Percentiles rank a stretch among this genome's conserved stretches.
Evolutionary conservation across 2,888 invertebrate genomes (phyloP).

Genomic region (Punctoribates punctum): DNA sequence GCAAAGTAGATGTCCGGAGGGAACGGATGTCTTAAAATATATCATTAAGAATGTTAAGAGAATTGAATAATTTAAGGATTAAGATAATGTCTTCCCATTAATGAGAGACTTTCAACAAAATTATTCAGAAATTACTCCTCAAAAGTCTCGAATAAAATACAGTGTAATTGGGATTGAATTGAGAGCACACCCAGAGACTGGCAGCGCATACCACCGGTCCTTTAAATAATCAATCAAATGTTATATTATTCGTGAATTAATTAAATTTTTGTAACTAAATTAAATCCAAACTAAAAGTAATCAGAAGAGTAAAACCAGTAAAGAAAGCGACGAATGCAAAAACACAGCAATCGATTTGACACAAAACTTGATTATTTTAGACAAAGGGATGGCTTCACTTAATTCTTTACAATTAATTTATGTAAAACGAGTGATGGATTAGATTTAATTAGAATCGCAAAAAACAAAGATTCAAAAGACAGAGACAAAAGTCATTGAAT

Average conservation of each 20-base stretch:
- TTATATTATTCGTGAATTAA: no score
- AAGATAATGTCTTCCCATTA: constrained; percentile 1
- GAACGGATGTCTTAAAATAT: constrained; percentile 21
- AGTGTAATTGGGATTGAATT: no score
- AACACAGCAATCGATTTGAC: no score
- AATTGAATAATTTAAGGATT: constrained; percentile 20
- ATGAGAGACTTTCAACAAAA: not conserved
- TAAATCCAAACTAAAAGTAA: no score
- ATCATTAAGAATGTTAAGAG: not conserved
- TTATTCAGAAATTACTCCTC: not conserved
- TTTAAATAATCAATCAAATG: no score
- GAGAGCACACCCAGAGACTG: no score
- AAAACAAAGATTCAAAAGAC: no score
- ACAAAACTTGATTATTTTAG: not conserved
- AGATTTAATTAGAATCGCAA: not conserved
- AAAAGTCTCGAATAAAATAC: not conserved
- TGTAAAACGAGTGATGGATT: not conserved
- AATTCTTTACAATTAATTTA: not conserved
- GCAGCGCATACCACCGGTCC: no score
- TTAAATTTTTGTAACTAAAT: no score
- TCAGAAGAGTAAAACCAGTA: no score
- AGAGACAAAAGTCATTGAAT: not conserved
- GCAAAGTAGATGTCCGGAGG: not conserved
- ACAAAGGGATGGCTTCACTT: not conserved
- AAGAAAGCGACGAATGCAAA: no score